These are phyloP conservation scores for Numenius arquata DNA, from an alignment of 2,113 vertebrate species.

Conservation along the genomic window DNA sequence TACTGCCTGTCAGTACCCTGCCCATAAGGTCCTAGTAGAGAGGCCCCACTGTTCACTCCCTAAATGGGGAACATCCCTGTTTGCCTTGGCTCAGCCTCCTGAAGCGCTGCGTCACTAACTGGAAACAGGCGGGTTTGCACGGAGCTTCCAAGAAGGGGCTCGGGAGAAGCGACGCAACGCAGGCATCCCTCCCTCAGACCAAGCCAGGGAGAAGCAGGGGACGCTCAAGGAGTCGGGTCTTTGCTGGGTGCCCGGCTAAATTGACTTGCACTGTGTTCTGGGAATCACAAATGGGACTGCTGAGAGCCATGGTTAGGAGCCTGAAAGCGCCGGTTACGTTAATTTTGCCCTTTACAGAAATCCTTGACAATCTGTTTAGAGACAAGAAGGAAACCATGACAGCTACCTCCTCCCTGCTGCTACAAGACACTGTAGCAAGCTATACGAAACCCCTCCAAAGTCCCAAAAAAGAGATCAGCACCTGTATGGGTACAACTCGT, in stretches of 20 bases:
- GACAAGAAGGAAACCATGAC: neutral
- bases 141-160: constrained; percentile 10
- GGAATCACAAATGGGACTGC: neutral
- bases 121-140: neutral
- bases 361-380: neutral
- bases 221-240: neutral
- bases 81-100: constrained; percentile 27
- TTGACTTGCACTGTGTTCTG: neutral
- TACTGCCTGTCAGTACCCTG: neutral
- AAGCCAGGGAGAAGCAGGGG: neutral
- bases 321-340: neutral
- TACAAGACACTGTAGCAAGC: neutral
- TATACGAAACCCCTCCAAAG: neutral
- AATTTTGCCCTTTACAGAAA: neutral
- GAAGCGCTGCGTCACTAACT: neutral
- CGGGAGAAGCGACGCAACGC: neutral
- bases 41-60: neutral
- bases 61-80: neutral
- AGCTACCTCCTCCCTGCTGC: neutral
- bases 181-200: neutral
- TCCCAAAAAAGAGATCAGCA: neutral
- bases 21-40: neutral
- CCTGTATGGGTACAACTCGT: neutral
- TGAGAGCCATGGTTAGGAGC: neutral
- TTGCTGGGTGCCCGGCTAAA: neutral